Percentiles rank a stretch among this genome's conserved stretches.
These are phyloP conservation scores for Temnothorax nylanderi DNA, from an alignment of 1,140 invertebrate species.

Conservation along the genomic window DNA sequence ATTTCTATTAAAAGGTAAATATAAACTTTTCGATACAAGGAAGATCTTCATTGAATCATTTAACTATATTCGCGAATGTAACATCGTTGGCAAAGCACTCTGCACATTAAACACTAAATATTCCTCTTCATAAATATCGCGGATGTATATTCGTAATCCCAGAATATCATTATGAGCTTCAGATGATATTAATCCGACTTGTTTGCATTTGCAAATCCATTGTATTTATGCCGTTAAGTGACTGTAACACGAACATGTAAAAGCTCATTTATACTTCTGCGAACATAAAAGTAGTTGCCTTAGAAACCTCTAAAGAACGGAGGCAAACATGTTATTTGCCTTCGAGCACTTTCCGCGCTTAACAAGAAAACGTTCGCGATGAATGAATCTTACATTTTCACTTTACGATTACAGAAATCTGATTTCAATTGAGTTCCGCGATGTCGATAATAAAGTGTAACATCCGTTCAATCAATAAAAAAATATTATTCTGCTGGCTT, in stretches of 20 bases:
- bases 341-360: background rate
- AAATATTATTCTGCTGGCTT: background rate
- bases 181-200: conserved; percentile 39
- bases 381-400: conserved; percentile 2
- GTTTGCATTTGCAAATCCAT: conserved; percentile 34
- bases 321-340: background rate
- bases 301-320: background rate
- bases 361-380: conserved; percentile 17
- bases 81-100: background rate
- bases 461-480: background rate
- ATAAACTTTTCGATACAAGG: background rate
- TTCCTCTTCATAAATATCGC: conserved; percentile 36
- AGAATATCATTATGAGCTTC: conserved; percentile 35
- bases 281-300: conserved; percentile 31
- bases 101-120: conserved; percentile 46
- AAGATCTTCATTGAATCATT: conserved; percentile 15
- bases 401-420: conserved; percentile 12
- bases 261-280: conserved; percentile 23
- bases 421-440: background rate
- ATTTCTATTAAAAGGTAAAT: background rate
- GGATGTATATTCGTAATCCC: conserved; percentile 16
- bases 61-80: background rate
- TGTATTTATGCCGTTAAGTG: conserved; percentile 26
- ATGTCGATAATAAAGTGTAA: background rate
- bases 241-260: conserved; percentile 1